These are phyloP conservation scores for Strongylocentrotus purpuratus DNA, from an alignment of 35 echinoderm and acorn worm genomes.

Conservation along the genomic window DNA sequence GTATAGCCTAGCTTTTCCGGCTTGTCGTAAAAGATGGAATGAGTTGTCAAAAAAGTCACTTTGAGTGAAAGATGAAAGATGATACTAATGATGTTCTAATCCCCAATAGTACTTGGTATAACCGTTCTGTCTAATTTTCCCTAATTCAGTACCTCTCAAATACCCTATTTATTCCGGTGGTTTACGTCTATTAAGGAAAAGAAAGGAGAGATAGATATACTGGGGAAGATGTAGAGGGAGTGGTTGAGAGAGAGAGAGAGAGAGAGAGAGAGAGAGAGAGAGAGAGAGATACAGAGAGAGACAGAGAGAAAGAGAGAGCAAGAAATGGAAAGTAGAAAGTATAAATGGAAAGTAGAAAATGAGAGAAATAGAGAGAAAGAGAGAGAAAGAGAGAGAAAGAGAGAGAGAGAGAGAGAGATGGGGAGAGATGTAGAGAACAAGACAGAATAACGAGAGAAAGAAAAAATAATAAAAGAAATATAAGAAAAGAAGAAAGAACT, in stretches of 20 bases:
- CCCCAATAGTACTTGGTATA: too few relatives aligned
- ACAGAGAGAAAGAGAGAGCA: background rate
- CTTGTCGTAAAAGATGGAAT: too few relatives aligned
- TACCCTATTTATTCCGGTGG: too few relatives aligned
- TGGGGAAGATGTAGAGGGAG: background rate
- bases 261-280: background rate
- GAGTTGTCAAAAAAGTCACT: too few relatives aligned
- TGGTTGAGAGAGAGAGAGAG: background rate
- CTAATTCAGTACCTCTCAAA: too few relatives aligned
- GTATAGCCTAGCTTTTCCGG: too few relatives aligned
- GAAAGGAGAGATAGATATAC: background rate
- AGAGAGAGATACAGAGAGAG: background rate
- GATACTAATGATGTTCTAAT: too few relatives aligned
- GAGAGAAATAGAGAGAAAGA: background rate
- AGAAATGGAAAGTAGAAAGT: background rate
- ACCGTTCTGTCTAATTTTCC: too few relatives aligned
- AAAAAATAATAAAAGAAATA: background rate
- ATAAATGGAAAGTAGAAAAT: background rate
- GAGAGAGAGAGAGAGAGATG: background rate
- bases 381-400: background rate
- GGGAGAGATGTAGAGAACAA: background rate
- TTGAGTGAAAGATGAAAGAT: too few relatives aligned
- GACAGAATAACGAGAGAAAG: background rate
- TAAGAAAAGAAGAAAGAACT: too few relatives aligned
- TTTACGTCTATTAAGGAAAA: too few relatives aligned